Evolutionary conservation across 2,888 invertebrate genomes (phyloP).

Genomic region (Fissipunctia ypsillon): DNA sequence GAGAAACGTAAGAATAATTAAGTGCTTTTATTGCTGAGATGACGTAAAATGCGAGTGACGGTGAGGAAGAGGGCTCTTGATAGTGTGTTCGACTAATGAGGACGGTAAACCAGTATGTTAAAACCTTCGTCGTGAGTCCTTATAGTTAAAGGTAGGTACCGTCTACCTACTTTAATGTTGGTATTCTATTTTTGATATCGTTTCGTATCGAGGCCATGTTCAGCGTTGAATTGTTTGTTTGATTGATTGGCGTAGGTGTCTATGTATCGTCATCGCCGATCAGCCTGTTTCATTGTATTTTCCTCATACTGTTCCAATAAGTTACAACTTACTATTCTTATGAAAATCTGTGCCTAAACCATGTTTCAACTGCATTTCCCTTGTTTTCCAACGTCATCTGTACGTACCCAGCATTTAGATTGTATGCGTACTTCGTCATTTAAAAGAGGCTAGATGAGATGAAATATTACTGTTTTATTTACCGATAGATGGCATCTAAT

Average conservation of each 20-base stretch:
- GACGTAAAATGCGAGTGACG: constrained; percentile 50
- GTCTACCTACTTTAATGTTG: neutral
- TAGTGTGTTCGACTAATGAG: constrained; percentile 66
- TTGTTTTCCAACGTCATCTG: neutral
- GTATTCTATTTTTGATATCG: neutral
- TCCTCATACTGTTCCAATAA: neutral
- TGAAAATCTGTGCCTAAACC: neutral
- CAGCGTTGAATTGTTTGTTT: neutral
- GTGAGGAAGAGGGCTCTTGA: constrained; percentile 51
- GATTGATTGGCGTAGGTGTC: neutral
- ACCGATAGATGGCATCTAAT: neutral
- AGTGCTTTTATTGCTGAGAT: constrained; percentile 57
- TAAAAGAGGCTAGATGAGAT: neutral
- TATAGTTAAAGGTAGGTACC: neutral
- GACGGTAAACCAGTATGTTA: constrained; percentile 62
- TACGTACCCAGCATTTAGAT: neutral
- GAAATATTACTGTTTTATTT: neutral
- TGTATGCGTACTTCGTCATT: neutral
- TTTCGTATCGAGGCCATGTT: neutral
- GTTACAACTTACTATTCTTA: neutral
- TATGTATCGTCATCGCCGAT: neutral
- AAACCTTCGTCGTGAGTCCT: constrained; percentile 4
- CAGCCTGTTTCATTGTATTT: neutral
- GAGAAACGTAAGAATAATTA: constrained; percentile 54
- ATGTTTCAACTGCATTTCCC: neutral